phyloP scores from a whole-genome alignment of 2,113 vertebrate species.

The Anthoscopus minutus region DNA sequence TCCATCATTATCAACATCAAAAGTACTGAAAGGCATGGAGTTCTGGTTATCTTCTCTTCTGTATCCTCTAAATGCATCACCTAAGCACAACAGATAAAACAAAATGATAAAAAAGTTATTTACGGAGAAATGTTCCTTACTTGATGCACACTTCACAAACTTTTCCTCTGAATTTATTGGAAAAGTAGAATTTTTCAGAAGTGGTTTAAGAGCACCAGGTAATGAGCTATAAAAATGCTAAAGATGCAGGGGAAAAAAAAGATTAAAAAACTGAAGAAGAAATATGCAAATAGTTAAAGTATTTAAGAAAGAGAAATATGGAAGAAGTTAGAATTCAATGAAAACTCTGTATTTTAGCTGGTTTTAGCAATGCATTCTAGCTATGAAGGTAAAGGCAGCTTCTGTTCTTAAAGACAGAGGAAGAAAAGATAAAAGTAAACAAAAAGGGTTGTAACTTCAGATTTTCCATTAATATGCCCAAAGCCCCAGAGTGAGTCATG shows the following conservation, averaged over 20 bases:
- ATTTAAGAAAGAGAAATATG: no score
- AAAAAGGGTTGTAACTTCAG: not conserved
- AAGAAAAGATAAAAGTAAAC: not conserved
- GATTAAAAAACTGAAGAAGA: not conserved
- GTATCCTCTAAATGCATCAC: constrained; percentile 86
- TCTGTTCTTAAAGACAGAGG: not conserved
- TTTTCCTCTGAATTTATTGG: not conserved
- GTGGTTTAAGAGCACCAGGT: not conserved
- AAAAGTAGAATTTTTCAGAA: not conserved
- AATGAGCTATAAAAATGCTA: not conserved
- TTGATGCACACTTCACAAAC: not conserved
- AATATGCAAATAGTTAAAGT: no score
- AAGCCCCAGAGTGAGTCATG: not conserved
- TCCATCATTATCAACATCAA: constrained; percentile 87
- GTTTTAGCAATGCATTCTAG: not conserved
- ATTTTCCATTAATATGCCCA: not conserved
- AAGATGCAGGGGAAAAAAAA: not conserved
- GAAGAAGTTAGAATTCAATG: not conserved
- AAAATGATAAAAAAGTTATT: not conserved
- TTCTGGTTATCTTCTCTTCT: constrained; percentile 87
- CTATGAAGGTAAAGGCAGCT: not conserved
- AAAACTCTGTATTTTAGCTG: not conserved
- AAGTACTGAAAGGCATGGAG: constrained; percentile 85
- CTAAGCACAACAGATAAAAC: constrained; percentile 58
- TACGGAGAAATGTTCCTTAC: not conserved